Conservation (phyloP, 1,140 invertebrate genomes). For the Cylas formicarius region DNA sequence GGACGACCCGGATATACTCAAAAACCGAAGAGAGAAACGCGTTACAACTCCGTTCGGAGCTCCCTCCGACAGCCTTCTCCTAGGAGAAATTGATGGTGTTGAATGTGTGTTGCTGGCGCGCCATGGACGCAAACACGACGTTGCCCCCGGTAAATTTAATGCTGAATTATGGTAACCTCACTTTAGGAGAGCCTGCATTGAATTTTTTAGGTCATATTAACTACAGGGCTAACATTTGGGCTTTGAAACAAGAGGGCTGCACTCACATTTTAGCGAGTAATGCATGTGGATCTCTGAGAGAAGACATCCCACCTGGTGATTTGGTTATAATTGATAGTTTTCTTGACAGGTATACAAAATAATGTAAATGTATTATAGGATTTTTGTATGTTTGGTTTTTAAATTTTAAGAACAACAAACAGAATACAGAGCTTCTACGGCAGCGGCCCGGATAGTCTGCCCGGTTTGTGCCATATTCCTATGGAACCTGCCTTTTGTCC, state of each 20-base stretch:
- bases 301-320: conserved; percentile 81
- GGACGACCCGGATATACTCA: conserved; percentile 76
- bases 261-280: conserved; percentile 89
- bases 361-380: neutral
- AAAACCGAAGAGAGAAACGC: conserved; percentile 54
- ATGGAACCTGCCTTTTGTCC: conserved; percentile 85
- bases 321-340: conserved; percentile 89
- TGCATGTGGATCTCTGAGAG: conserved; percentile 85
- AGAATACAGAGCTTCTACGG: conserved; percentile 87
- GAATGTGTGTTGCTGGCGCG: conserved; percentile 79
- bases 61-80: conserved; percentile 76
- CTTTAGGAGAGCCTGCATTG: neutral
- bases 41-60: conserved; percentile 77
- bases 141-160: conserved; percentile 54
- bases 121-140: conserved; percentile 80
- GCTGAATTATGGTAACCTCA: neutral
- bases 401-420: conserved; percentile 52
- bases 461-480: conserved; percentile 86
- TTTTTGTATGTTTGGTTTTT: conserved; percentile 8
- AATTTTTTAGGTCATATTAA: conserved; percentile 59
- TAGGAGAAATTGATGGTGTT: conserved; percentile 68
- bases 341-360: conserved; percentile 68
- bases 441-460: conserved; percentile 50
- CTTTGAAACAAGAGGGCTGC: conserved; percentile 78
- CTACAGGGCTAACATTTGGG: conserved; percentile 95